Conservation (phyloP, 2,888 invertebrate genomes). For the Ennomos erosarius region DNA sequence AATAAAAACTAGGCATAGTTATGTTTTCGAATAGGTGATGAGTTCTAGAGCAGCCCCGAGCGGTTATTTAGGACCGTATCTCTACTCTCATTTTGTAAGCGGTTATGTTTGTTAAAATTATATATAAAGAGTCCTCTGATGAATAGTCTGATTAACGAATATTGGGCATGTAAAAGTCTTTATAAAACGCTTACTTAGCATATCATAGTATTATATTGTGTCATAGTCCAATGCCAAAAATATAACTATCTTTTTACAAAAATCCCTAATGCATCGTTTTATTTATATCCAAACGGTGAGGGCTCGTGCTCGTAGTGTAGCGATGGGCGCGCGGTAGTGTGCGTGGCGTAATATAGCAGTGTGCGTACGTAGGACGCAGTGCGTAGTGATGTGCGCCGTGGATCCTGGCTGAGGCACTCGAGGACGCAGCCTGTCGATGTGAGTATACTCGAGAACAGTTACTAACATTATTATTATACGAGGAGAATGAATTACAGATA, state of each 20-base stretch:
- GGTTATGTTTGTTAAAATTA: conserved; percentile 84
- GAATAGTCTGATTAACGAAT: conserved; percentile 85
- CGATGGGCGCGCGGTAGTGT: conserved; percentile 18
- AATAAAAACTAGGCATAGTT: conserved; percentile 81
- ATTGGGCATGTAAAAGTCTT: conserved; percentile 86
- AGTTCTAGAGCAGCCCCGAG: conserved; percentile 75
- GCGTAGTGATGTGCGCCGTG: conserved; percentile 22
- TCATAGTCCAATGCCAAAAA: conserved; percentile 86
- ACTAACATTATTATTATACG: not conserved
- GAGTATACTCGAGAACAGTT: conserved; percentile 2
- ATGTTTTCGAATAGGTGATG: conserved; percentile 79
- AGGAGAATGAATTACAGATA: no score
- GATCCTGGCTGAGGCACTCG: not conserved
- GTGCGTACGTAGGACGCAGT: conserved; percentile 5
- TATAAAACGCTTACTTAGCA: conserved; percentile 86
- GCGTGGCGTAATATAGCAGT: not conserved
- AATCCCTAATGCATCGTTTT: conserved; percentile 81
- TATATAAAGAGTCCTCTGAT: conserved; percentile 85
- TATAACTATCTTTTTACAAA: conserved; percentile 86
- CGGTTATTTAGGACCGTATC: conserved; percentile 71
- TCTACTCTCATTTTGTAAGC: conserved; percentile 82
- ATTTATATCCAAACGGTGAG: conserved; percentile 64
- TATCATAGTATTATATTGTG: conserved; percentile 86
- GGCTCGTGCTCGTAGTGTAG: conserved; percentile 27
- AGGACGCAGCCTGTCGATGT: not conserved